Evolutionary conservation across 1,140 invertebrate species (phyloP).

Genomic region (Ceratoteleas bidentatus): DNA sequence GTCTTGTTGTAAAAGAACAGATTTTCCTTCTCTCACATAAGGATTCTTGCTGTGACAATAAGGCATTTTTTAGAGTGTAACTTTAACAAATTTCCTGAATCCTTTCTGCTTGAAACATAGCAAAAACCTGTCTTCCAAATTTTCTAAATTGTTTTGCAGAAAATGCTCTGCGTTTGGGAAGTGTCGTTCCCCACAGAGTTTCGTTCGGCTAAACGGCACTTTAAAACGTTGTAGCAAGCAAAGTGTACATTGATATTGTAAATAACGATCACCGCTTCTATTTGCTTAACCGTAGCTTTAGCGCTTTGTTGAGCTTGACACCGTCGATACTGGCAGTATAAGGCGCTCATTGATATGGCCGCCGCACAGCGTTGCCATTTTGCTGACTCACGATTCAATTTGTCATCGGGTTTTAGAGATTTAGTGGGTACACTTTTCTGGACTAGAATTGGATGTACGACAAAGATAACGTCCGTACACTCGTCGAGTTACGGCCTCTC

Average conservation of each 20-base stretch:
- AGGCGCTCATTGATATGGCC: conserved; percentile 54
- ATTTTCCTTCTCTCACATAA: too few species aligned
- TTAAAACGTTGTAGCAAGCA: conserved; percentile 47
- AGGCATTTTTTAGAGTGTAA: too few species aligned
- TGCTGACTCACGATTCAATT: conserved; percentile 52
- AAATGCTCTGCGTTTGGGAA: too few species aligned
- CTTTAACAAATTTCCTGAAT: too few species aligned
- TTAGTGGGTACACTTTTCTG: conserved; percentile 22
- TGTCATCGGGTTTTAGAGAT: conserved; percentile 32
- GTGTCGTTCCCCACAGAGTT: too few species aligned
- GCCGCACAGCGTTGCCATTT: conserved; percentile 56
- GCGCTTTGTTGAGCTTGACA: conserved; percentile 64
- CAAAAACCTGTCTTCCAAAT: too few species aligned
- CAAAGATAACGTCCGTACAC: not conserved
- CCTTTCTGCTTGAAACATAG: too few species aligned
- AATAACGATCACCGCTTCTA: conserved; percentile 54
- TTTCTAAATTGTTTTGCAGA: too few species aligned
- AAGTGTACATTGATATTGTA: conserved; percentile 54
- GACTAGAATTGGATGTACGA: conserved; percentile 5
- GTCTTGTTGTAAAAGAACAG: too few species aligned
- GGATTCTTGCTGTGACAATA: too few species aligned
- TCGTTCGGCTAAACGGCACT: too few species aligned
- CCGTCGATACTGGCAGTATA: conserved; percentile 56
- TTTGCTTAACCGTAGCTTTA: conserved; percentile 64
- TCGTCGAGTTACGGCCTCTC: not conserved